phyloP scores from a whole-genome alignment of 2,797 vertebrate genomes.

The Parauchenoglanis ngamensis region DNA sequence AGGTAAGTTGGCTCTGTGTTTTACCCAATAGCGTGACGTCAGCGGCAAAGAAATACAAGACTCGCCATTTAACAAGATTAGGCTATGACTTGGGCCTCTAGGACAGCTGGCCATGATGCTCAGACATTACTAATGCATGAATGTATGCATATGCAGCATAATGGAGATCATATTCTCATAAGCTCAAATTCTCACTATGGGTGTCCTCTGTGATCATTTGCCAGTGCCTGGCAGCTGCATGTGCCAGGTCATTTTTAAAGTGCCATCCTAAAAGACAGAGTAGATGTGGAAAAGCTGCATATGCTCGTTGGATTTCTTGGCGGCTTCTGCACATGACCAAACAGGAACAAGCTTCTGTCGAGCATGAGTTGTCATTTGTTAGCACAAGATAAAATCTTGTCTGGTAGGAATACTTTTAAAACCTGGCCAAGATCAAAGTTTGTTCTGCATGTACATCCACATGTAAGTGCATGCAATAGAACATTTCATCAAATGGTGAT shows the following conservation, averaged over 20 bases:
- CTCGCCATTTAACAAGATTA: conserved; percentile 60
- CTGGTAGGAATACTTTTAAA: conserved; percentile 23
- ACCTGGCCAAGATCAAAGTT: not conserved
- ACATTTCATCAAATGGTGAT: not conserved
- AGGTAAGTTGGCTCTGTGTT: conserved; percentile 55
- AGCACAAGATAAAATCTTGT: conserved; percentile 38
- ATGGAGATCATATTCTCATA: conserved; percentile 52
- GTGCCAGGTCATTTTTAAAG: conserved; percentile 43
- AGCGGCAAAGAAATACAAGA: conserved; percentile 53
- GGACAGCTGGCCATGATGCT: conserved; percentile 58
- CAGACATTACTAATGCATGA: conserved; percentile 63
- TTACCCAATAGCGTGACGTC: conserved; percentile 50
- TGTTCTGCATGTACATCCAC: conserved; percentile 2
- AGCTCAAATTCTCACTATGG: conserved; percentile 57
- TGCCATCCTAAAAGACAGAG: conserved; percentile 50
- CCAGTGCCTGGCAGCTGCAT: conserved; percentile 55
- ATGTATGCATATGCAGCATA: conserved; percentile 56
- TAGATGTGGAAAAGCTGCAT: conserved; percentile 43
- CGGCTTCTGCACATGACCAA: conserved; percentile 45
- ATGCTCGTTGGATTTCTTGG: conserved; percentile 43
- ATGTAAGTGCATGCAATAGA: conserved; percentile 11
- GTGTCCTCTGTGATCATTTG: conserved; percentile 58
- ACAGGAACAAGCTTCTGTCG: conserved; percentile 39
- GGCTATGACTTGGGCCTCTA: conserved; percentile 55
- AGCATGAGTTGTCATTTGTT: conserved; percentile 32